Evolutionary conservation across 2,113 vertebrate species (phyloP).

Genomic region (Corythornis vintsioides): DNA sequence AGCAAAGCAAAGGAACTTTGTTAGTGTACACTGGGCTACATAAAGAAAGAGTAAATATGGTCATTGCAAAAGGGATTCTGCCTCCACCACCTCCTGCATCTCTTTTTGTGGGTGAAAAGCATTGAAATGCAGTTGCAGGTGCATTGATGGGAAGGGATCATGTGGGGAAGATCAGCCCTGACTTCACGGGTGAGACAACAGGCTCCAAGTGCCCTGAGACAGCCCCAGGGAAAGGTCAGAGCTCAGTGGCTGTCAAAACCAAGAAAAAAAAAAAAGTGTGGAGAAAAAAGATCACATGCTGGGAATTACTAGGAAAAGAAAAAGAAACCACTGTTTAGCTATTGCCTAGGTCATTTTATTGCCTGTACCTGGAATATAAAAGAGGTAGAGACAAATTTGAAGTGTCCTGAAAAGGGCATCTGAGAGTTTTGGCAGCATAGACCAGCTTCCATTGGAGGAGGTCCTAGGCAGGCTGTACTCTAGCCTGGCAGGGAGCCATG

Average conservation of each 20-base stretch:
- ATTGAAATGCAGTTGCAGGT: fast-evolving
- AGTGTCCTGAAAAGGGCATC: background rate
- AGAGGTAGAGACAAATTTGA: background rate
- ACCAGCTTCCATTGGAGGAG: background rate
- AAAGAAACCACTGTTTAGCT: too few species aligned
- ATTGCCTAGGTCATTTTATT: background rate
- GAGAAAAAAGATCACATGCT: background rate
- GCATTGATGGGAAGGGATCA: background rate
- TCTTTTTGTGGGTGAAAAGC: background rate
- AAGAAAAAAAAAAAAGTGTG: background rate
- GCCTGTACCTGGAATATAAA: background rate
- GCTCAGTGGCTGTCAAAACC: background rate
- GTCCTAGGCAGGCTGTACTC: background rate
- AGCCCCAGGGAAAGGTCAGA: background rate
- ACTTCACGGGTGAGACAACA: background rate
- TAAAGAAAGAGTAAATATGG: background rate
- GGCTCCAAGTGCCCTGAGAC: background rate
- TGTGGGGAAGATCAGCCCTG: background rate
- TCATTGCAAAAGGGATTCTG: background rate
- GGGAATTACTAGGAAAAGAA: background rate
- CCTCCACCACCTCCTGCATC: background rate
- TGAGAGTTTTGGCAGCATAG: background rate
- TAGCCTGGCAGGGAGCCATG: background rate
- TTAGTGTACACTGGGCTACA: too few species aligned
- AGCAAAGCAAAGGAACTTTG: background rate